Evolutionary conservation across 2,113 vertebrate genomes (phyloP).

Genomic region (Coreoperca whiteheadi): DNA sequence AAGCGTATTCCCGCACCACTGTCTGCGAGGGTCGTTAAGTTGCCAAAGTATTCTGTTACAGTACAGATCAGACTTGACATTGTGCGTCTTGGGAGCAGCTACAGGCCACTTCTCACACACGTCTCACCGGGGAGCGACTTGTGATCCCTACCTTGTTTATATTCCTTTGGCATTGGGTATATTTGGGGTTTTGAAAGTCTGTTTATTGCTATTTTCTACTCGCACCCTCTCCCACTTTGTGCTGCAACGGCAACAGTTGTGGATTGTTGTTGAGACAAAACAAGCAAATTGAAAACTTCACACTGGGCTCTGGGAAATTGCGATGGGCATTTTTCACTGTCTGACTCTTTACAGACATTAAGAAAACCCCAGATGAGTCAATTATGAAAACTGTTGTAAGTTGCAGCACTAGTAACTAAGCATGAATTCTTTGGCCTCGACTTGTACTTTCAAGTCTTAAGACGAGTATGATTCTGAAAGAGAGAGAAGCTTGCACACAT

Average conservation of each 20-base stretch:
- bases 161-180: too few relatives aligned
- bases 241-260: too few relatives aligned
- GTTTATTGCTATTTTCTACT: too few relatives aligned
- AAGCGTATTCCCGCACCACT: not conserved
- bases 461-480: not conserved
- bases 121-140: too few relatives aligned
- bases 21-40: not conserved
- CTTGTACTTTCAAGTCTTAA: not conserved
- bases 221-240: too few relatives aligned
- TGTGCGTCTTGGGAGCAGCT: too few relatives aligned
- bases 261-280: too few relatives aligned
- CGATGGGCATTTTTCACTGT: not conserved
- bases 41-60: too few relatives aligned
- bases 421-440: not conserved
- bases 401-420: not conserved
- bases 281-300: not conserved
- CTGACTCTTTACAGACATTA: not conserved
- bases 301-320: not conserved
- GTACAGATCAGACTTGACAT: too few relatives aligned
- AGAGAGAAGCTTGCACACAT: not conserved
- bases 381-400: not conserved
- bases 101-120: too few relatives aligned
- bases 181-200: too few relatives aligned
- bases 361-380: not conserved
- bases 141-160: too few relatives aligned